phyloP scores from a whole-genome alignment of 2,113 vertebrate genomes.

The Theropithecus gelada region DNA sequence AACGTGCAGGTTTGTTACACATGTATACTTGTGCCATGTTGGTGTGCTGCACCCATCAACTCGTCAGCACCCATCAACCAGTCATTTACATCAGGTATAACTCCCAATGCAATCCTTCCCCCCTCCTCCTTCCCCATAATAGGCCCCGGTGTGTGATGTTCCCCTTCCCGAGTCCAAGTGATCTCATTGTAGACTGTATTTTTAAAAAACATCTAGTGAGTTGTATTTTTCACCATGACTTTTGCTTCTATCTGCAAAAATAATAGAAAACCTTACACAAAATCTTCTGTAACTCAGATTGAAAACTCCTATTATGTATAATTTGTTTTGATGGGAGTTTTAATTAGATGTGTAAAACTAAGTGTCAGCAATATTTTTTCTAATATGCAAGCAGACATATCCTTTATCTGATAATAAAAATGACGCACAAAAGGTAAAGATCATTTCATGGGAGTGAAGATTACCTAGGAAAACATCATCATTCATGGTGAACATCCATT shows the following conservation, averaged over 20 bases:
- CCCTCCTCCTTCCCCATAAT: too few relatives aligned
- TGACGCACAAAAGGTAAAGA: conserved; percentile 71
- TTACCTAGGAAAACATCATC: conserved; percentile 72
- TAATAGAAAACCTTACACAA: conserved; percentile 23
- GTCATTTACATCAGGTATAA: too few relatives aligned
- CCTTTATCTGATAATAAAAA: conserved; percentile 77
- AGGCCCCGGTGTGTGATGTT: too few relatives aligned
- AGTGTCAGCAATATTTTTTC: conserved; percentile 77
- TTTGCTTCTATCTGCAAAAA: conserved; percentile 50
- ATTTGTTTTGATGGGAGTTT: conserved; percentile 72
- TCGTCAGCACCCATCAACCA: too few relatives aligned
- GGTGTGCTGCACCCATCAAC: too few relatives aligned
- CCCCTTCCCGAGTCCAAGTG: too few relatives aligned
- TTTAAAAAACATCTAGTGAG: neutral
- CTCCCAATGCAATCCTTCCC: too few relatives aligned
- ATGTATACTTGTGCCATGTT: too few relatives aligned
- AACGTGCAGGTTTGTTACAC: too few relatives aligned
- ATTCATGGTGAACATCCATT: conserved; percentile 64
- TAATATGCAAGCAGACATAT: conserved; percentile 72
- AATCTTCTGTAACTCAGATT: neutral
- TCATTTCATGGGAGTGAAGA: conserved; percentile 74
- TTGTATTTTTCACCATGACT: conserved; percentile 1
- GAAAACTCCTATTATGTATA: conserved; percentile 56
- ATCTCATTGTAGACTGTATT: neutral
- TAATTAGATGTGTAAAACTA: conserved; percentile 79